These are phyloP conservation scores for Antrozous pallidus DNA, from an alignment of 2,797 vertebrate species.

Conservation along the genomic window DNA sequence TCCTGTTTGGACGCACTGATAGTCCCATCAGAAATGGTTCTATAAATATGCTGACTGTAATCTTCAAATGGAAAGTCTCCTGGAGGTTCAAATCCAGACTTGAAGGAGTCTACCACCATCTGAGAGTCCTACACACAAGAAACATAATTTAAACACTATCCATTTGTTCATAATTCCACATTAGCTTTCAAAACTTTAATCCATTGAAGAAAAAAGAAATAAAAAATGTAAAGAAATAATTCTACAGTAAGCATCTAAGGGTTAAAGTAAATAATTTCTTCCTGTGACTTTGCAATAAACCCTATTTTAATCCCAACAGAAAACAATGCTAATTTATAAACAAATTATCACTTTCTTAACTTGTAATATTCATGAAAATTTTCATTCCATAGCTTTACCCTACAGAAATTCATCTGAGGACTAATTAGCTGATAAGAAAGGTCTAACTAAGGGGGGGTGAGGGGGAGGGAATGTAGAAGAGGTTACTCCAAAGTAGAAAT, in stretches of 20 bases:
- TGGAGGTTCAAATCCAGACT: slow-evolving; percentile 97
- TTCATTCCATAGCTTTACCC: neutral
- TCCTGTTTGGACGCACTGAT: slow-evolving; percentile 93
- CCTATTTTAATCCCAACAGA: slow-evolving; percentile 32
- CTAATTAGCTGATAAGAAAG: neutral
- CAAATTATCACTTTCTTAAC: slow-evolving; percentile 12
- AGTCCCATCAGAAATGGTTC: slow-evolving; percentile 94
- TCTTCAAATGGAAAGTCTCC: slow-evolving; percentile 98
- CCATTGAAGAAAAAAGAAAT: neutral
- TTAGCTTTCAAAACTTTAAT: slow-evolving; percentile 50
- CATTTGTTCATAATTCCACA: neutral
- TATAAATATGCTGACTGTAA: slow-evolving; percentile 97
- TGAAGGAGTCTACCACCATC: slow-evolving; percentile 97
- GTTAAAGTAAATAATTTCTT: slow-evolving; percentile 50
- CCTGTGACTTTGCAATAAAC: slow-evolving; percentile 29
- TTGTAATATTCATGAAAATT: slow-evolving; percentile 17
- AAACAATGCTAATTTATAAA: slow-evolving; percentile 33
- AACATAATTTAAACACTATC: slow-evolving; percentile 57
- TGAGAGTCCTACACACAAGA: slow-evolving; percentile 88
- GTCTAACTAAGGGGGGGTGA: no score
- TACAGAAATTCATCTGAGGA: slow-evolving; percentile 14
- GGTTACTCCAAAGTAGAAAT: slow-evolving; percentile 7
- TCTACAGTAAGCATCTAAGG: slow-evolving; percentile 40
- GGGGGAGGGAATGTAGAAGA: no score
- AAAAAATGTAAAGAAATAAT: slow-evolving; percentile 39